Evolutionary conservation across 2,888 invertebrate species (phyloP).

Genomic region (Drosophila ustulata): DNA sequence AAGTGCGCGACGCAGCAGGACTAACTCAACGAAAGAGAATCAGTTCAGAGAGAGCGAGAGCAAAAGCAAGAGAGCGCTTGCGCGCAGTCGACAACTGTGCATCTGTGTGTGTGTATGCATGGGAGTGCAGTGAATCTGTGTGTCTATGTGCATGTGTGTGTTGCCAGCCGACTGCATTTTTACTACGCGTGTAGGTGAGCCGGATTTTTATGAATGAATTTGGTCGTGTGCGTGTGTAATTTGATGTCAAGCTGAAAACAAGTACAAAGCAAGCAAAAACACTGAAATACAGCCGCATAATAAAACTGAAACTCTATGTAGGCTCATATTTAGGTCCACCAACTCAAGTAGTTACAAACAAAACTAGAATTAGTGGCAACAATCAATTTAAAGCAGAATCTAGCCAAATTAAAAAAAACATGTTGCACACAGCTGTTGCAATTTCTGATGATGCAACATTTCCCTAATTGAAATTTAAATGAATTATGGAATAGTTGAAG

Average conservation of each 20-base stretch:
- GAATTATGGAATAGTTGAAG: no score
- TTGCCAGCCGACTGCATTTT: slow-evolving; percentile 65
- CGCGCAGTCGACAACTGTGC: slow-evolving; percentile 41
- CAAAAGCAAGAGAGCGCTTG: slow-evolving; percentile 56
- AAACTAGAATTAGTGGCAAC: slow-evolving; percentile 7
- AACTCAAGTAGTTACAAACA: slow-evolving; percentile 35
- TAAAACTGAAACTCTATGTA: slow-evolving; percentile 26
- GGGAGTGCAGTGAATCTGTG: not conserved
- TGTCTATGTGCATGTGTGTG: slow-evolving; percentile 12
- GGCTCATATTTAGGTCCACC: slow-evolving; percentile 25
- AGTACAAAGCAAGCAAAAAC: slow-evolving; percentile 32
- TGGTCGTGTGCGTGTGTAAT: slow-evolving; percentile 62
- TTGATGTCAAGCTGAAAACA: slow-evolving; percentile 43
- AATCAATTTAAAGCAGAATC: slow-evolving; percentile 14
- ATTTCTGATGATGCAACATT: not conserved
- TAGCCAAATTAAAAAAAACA: slow-evolving; percentile 11
- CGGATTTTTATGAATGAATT: slow-evolving; percentile 80
- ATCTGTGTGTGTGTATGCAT: slow-evolving; percentile 4
- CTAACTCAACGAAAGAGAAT: slow-evolving; percentile 55
- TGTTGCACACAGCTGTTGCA: slow-evolving; percentile 4
- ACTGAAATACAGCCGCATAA: slow-evolving; percentile 24
- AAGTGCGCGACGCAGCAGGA: slow-evolving; percentile 65
- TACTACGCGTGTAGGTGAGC: slow-evolving; percentile 81
- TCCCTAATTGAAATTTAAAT: no score
- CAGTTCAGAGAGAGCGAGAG: slow-evolving; percentile 18